These are phyloP conservation scores for Cantharis lateralis DNA, from an alignment of 2,888 invertebrate species.

Conservation along the genomic window DNA sequence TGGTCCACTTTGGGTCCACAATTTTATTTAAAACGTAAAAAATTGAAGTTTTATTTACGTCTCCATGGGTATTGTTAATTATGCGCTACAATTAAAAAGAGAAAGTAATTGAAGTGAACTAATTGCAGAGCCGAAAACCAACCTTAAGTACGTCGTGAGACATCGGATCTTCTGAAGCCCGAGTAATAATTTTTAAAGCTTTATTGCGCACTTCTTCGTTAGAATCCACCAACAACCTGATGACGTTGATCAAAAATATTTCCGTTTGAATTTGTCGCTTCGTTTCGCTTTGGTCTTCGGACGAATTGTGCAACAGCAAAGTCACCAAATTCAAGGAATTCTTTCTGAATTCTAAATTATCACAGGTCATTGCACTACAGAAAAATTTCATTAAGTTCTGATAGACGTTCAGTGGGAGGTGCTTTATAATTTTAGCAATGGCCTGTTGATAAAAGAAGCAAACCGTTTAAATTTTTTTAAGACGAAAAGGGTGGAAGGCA, in stretches of 20 bases:
- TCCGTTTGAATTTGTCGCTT: constrained; percentile 5
- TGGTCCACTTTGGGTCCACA: constrained; percentile 7
- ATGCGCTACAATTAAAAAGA: constrained; percentile 10
- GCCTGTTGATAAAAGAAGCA: constrained; percentile 1
- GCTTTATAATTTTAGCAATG: constrained; percentile 15
- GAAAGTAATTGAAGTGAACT: background rate
- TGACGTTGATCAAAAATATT: constrained; percentile 9
- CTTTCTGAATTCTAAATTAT: constrained; percentile 7
- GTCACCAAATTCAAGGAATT: constrained; percentile 8
- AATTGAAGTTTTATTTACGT: constrained; percentile 5
- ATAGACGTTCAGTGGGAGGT: constrained; percentile 4
- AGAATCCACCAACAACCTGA: constrained; percentile 3
- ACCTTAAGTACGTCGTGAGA: constrained; percentile 5
- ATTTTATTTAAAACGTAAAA: constrained; percentile 1
- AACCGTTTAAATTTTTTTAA: fast-evolving
- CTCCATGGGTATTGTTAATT: background rate
- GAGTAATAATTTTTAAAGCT: constrained; percentile 7
- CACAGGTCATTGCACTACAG: background rate
- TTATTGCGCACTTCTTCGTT: background rate
- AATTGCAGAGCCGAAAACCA: background rate
- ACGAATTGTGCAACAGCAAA: constrained; percentile 5
- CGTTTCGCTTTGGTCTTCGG: constrained; percentile 2
- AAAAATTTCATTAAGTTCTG: constrained; percentile 8
- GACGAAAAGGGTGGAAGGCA: background rate
- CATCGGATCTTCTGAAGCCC: constrained; percentile 1